Percentiles rank a stretch among this genome's conserved stretches.
Conservation (phyloP, 64 coral and sea anemone species). For the Porites lutea region DNA sequence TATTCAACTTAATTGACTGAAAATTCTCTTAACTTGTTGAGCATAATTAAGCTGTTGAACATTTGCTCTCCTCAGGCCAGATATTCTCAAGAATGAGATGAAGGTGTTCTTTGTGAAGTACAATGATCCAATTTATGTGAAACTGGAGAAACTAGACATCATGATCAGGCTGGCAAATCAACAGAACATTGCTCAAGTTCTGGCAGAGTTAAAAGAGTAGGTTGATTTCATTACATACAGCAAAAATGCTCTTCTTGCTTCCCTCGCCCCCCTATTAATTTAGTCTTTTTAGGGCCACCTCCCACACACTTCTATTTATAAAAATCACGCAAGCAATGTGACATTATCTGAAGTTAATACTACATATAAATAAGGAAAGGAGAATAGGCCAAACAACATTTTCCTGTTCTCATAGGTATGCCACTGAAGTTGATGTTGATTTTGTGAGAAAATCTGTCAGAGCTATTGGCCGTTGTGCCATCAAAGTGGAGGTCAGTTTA, state of each 20-base stretch:
- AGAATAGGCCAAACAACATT: neutral
- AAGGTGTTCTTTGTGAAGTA: conserved; percentile 99
- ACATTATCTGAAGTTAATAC: no score
- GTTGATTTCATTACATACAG: neutral
- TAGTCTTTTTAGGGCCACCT: no score
- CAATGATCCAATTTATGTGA: conserved; percentile 99
- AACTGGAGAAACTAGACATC: conserved; percentile 97
- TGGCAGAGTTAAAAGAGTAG: conserved; percentile 99
- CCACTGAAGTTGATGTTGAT: conserved; percentile 99
- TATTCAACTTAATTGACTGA: no score
- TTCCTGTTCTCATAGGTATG: conserved; percentile 73
- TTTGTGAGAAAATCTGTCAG: conserved; percentile 99
- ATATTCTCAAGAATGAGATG: conserved; percentile 99
- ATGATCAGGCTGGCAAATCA: conserved; percentile 99
- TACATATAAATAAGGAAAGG: neutral
- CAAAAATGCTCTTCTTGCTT: no score
- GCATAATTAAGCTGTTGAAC: neutral
- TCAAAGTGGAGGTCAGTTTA: conserved; percentile 94
- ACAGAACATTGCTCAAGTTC: conserved; percentile 94
- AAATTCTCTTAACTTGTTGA: no score
- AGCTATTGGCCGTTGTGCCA: conserved; percentile 99
- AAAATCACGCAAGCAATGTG: no score
- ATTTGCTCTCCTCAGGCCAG: conserved; percentile 63
- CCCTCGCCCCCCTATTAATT: no score
- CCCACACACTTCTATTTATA: no score